Base-by-base conservation (phyloP, 1,140 invertebrate species). In the Trichonephila inaurata region DNA sequence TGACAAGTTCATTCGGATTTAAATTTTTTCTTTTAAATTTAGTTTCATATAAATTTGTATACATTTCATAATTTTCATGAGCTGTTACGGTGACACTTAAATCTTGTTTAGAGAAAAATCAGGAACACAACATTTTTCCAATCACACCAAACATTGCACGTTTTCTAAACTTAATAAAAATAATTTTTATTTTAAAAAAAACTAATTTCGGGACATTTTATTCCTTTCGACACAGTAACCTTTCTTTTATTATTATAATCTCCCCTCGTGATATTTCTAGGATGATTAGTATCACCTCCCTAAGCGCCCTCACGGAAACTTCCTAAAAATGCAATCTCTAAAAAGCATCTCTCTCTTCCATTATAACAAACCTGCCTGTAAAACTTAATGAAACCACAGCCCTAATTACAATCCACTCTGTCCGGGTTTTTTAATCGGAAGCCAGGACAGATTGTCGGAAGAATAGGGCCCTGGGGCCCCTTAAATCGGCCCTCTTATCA, bases 321-420 rank as follows among this genome's bases (percentile, higher is more conserved):
- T 28, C 72, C 33, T 77, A 77, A 77, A 77, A 89, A 58, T 61
- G 51, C 66, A 89, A 89, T 89, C 88, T 89, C 51, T 60, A 72
- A 89, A 89, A 89, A 69, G 28, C 88, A 89, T 89, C 88, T 89
- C 88, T 58, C 21, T 33, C 64, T 60, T 61, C 40, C 88, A 89
- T 51, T 89, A 88, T 51, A 44, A n/a, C 21, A 92, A 86, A 60
- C 62, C n/a, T n/a, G 62, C 72, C 60, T 92, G 62, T 87, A 87
- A 92, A 92, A 92, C 51, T 92, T 92, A 92, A 92, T 92, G 83
- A 87, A 92, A 92, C 91, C n/a, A 7, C 77, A 58, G 62, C 64
- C 83, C 91, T 92, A 92, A 92, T 92, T 92, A 87, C 91, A 66
- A 72, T 40, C 82, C n/a, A n/a, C 44, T 40, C 24, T 87, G 91